Evolutionary conservation across 2,797 vertebrate species (phyloP).

Genomic region (Masticophis lateralis): DNA sequence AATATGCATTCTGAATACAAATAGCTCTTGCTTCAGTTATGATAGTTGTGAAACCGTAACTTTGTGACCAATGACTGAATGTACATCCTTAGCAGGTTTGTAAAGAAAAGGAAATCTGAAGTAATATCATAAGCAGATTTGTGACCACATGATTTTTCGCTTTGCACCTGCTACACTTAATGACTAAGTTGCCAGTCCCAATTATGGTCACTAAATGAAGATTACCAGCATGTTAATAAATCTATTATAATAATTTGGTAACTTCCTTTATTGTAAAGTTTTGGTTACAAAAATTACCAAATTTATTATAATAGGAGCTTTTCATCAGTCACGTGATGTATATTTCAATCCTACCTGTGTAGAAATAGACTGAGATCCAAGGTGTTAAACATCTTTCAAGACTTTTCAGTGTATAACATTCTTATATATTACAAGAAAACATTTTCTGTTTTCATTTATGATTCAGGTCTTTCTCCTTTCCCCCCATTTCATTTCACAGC

Average conservation of each 20-base stretch:
- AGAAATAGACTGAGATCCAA: neutral
- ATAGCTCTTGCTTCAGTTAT: neutral
- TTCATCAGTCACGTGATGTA: neutral
- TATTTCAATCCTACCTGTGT: neutral
- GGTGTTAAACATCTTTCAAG: neutral
- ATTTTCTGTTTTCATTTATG: neutral
- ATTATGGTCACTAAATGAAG: neutral
- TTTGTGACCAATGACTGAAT: neutral
- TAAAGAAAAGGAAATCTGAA: neutral
- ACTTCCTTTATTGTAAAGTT: neutral
- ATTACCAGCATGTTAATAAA: neutral
- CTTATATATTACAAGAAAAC: neutral
- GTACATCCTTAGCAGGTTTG: neutral
- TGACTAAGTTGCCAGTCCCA: neutral
- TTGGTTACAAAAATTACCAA: neutral
- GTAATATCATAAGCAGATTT: neutral
- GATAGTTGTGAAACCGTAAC: neutral
- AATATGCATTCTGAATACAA: neutral
- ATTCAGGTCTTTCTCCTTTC: neutral
- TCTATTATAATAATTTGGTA: neutral
- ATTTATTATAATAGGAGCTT: neutral
- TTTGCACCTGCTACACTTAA: neutral
- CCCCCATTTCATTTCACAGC: neutral
- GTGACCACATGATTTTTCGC: neutral
- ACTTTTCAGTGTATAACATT: neutral